Percentiles rank a stretch among this genome's conserved stretches.
phyloP scores from a whole-genome alignment of 1,140 invertebrate species.

The Trichomalopsis sarcophagae region DNA sequence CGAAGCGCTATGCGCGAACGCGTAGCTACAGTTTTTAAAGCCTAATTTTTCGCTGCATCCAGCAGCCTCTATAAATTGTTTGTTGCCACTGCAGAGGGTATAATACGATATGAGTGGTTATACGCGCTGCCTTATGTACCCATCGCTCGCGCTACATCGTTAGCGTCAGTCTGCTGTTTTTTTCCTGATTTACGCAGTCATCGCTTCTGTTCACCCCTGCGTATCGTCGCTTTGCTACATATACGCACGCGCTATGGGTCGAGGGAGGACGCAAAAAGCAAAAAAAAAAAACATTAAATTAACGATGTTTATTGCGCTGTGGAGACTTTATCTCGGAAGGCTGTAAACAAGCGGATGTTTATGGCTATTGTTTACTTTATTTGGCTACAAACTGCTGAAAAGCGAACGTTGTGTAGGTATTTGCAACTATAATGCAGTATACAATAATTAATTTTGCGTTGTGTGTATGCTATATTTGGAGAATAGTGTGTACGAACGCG shows the following conservation, averaged over 20 bases:
- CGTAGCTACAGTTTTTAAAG: too few relatives aligned
- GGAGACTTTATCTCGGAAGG: not conserved
- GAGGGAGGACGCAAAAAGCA: not conserved
- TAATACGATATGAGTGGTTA: not conserved
- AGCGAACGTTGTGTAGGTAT: too few relatives aligned
- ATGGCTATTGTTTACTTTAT: not conserved
- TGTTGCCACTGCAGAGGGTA: not conserved
- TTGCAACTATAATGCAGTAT: too few relatives aligned
- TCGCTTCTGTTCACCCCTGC: not conserved
- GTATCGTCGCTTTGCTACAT: not conserved
- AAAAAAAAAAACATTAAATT: not conserved
- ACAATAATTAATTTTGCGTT: too few relatives aligned
- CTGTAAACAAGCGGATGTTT: not conserved
- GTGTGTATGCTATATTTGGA: too few relatives aligned
- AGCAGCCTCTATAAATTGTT: not conserved
- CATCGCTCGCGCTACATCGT: too few relatives aligned
- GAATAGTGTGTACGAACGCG: too few relatives aligned
- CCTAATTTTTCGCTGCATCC: too few relatives aligned
- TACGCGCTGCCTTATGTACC: not conserved
- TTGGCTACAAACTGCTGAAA: not conserved
- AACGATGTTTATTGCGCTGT: slow-evolving; percentile 1
- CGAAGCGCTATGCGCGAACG: too few relatives aligned
- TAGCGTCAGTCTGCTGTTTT: not conserved
- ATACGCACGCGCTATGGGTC: not conserved
- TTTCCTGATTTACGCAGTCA: not conserved